These are phyloP conservation scores for Drosophila neocordata DNA, from an alignment of 1,140 invertebrate genomes.

Conservation along the genomic window DNA sequence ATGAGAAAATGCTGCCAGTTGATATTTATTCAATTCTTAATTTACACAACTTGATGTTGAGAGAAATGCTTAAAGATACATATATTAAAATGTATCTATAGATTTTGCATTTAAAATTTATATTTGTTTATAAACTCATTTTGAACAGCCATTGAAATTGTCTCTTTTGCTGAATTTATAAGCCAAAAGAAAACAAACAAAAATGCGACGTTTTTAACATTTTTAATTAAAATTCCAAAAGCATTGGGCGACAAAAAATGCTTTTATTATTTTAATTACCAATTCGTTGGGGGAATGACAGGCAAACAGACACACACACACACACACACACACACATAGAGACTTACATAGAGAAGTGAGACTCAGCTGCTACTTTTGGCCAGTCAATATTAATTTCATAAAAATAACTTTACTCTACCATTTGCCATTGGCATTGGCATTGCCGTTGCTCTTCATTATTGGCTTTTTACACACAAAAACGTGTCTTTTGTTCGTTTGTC, in stretches of 20 bases:
- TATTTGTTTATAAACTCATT: constrained; percentile 77
- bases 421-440: constrained; percentile 13
- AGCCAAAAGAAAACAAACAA: constrained; percentile 9
- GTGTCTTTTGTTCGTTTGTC: constrained; percentile 67
- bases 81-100: constrained; percentile 33
- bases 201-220: constrained; percentile 63
- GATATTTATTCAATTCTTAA: constrained; percentile 22
- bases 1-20: constrained; percentile 48
- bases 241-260: constrained; percentile 64
- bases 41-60: too few species aligned
- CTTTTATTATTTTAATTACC: constrained; percentile 82
- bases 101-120: constrained; percentile 39
- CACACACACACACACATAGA: too few species aligned
- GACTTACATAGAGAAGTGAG: constrained; percentile 20
- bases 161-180: constrained; percentile 64
- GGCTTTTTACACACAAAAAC: constrained; percentile 50
- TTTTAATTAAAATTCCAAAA: constrained; percentile 66
- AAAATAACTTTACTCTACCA: constrained; percentile 66
- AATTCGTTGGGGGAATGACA: constrained; percentile 49
- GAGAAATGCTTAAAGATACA: constrained; percentile 64
- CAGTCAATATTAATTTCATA: constrained; percentile 80
- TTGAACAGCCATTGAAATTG: constrained; percentile 40
- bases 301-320: background rate
- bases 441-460: constrained; percentile 50
- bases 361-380: constrained; percentile 55